Conservation (phyloP, 2,888 invertebrate species). For the Zootermopsis nevadensis region DNA sequence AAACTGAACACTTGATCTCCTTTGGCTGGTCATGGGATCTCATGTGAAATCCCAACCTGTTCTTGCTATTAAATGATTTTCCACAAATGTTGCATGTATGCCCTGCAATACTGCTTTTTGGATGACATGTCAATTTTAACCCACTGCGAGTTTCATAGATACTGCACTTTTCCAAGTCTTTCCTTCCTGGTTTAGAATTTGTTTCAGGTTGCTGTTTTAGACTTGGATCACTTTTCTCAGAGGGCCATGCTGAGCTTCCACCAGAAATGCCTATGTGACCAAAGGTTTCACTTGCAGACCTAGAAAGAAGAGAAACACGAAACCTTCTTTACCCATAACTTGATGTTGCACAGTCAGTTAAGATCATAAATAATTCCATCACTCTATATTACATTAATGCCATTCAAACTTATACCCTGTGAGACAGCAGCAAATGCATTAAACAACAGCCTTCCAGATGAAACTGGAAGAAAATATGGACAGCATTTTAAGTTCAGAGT, state of each 20-base stretch:
- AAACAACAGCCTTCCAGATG: too few species aligned
- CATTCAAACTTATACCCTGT: too few species aligned
- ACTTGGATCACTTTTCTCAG: background rate
- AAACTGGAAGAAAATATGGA: too few species aligned
- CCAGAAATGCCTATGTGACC: slow-evolving; percentile 25
- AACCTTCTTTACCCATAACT: background rate
- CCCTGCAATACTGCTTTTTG: background rate
- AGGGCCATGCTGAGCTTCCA: background rate
- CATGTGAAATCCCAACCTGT: slow-evolving; percentile 39
- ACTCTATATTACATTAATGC: too few species aligned
- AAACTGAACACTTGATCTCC: slow-evolving; percentile 49
- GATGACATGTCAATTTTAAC: background rate
- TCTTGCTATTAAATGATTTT: slow-evolving; percentile 37
- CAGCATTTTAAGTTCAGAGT: too few species aligned
- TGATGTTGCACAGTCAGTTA: too few species aligned
- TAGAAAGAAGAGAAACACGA: slow-evolving; percentile 50
- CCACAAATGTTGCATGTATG: slow-evolving; percentile 41
- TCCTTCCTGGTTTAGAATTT: slow-evolving; percentile 12
- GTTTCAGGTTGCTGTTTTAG: slow-evolving; percentile 9
- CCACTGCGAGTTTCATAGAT: background rate
- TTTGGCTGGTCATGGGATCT: slow-evolving; percentile 22
- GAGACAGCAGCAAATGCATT: too few species aligned
- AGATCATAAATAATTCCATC: too few species aligned
- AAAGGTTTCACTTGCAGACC: slow-evolving; percentile 35
- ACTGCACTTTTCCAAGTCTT: slow-evolving; percentile 13